phyloP scores from a whole-genome alignment of 2,113 vertebrate genomes.

The Oxyruncus cristatus region DNA sequence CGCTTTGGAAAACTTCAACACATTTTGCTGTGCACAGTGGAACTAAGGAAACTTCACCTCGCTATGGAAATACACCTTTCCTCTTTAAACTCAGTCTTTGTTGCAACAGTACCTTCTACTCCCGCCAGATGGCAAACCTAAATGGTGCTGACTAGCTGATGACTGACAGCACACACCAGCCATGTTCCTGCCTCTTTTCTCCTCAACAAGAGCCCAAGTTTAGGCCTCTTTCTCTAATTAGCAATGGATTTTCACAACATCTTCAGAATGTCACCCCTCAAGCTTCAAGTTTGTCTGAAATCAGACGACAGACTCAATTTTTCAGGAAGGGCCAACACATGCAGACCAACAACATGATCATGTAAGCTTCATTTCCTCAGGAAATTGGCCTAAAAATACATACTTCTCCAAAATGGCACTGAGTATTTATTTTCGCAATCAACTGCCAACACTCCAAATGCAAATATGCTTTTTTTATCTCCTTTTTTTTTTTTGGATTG shows the following conservation, averaged over 20 bases:
- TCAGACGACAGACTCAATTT: background rate
- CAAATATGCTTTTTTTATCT: background rate
- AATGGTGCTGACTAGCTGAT: background rate
- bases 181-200: background rate
- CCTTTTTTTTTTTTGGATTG: background rate
- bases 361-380: background rate
- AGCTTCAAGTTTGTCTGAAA: background rate
- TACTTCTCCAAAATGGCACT: background rate
- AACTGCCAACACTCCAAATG: background rate
- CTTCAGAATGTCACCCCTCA: background rate
- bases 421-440: background rate
- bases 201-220: background rate
- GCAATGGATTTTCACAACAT: background rate
- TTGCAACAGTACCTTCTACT: background rate
- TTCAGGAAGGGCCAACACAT: background rate
- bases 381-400: background rate
- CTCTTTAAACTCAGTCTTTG: background rate
- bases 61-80: background rate
- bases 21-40: background rate
- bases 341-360: fast-evolving
- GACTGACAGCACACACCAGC: background rate
- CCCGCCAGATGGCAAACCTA: background rate
- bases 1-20: background rate
- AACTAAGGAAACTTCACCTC: background rate
- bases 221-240: background rate